Base-by-base conservation (phyloP, 2,113 vertebrate species). In the Colinus virginianus region DNA sequence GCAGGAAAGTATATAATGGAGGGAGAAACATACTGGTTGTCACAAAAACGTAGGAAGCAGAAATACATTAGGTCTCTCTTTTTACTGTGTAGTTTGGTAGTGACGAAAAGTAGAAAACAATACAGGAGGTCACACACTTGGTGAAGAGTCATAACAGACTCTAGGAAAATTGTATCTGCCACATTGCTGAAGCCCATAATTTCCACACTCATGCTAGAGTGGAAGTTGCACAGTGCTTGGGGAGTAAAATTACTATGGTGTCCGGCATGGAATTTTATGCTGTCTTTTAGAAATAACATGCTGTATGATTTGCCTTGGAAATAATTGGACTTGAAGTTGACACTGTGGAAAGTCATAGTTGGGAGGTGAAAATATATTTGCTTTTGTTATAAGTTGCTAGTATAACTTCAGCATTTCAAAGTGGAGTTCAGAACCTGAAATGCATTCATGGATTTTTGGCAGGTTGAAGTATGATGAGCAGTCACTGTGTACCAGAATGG, bases 241-340 rank as follows among this genome's bases (percentile, higher is more conserved):
- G n/a, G 25, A 40, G 5, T 66, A 17, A 77, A 21, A 13, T 69
- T 56, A 32, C 55, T 6, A 4, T 7, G 40, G 13, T 26, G 13
- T 62, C n/a, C 62, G 20, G 26, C 43, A n/a, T 5, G 69, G 70
- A 46, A 26, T 75, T 81, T 30, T 45, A 67, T 34, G 25, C 14
- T 7, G 38, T 7, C 38, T 64, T 76, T 83, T 56, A 9, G 71
- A 5, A 61, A 10, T 14, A 13, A 22, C 9, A 19, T 0, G 0
- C 13, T 8, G 40, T 70, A 16, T 21, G 8, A 74, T 10, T 7
- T 66, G 26, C n/a, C 53, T 76, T 84, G 45, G 48, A 86, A 36
- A 21, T 53, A 11, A 4, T 2, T 79, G 55, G 61, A 38, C 67
- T 84, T 88, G 38, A 63, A 48, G 30, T 74, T 83, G 18, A 55